Conservation (phyloP, 2,113 vertebrate species). For the Illadopsis cleaveri region DNA sequence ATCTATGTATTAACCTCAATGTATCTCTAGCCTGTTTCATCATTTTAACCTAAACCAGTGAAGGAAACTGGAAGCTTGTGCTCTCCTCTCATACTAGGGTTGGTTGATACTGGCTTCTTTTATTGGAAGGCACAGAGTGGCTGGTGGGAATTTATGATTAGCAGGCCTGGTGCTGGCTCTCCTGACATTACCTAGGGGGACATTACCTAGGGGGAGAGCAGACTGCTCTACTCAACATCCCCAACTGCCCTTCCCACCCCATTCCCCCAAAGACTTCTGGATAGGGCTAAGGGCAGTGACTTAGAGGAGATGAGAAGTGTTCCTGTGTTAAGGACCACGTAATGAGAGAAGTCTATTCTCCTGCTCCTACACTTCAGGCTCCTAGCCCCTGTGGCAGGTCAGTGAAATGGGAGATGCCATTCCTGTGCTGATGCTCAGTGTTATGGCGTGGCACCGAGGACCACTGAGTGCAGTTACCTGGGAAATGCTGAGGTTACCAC, state of each 20-base stretch:
- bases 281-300: not conserved
- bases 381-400: not conserved
- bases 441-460: accelerated
- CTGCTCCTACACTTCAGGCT: not conserved
- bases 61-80: not conserved
- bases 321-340: not conserved
- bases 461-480: not conserved
- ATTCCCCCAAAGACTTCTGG: not conserved
- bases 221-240: not conserved
- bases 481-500: not conserved
- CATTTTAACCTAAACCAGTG: not conserved
- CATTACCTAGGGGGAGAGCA: not conserved
- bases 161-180: not conserved
- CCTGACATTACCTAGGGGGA: not conserved
- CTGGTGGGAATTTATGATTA: not conserved
- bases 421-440: not conserved
- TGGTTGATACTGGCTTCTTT: not conserved
- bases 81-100: not conserved
- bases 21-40: not conserved
- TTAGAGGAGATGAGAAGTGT: not conserved
- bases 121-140: not conserved
- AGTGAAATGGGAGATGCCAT: not conserved
- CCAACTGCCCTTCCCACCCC: not conserved
- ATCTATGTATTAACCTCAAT: not conserved
- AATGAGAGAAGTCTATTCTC: not conserved